Percentiles rank a stretch among this genome's conserved stretches.
Evolutionary conservation across 2,888 invertebrate genomes (phyloP).

Genomic region (Melinaea menophilus): DNA sequence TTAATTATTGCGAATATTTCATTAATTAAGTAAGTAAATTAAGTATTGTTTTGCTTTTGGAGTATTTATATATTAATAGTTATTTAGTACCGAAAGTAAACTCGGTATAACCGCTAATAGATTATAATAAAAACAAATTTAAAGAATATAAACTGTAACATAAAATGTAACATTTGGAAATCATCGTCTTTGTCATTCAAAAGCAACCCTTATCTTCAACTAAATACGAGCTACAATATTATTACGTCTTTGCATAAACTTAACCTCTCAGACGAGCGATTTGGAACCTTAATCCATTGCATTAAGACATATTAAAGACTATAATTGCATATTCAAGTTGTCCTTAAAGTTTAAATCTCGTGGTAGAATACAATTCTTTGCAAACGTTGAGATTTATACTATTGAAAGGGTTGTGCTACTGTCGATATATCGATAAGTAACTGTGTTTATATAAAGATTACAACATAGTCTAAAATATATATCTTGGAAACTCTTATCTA

Average conservation of each 20-base stretch:
- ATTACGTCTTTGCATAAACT: constrained; percentile 8
- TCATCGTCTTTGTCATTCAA: not conserved
- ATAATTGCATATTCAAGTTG: constrained; percentile 34
- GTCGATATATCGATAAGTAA: constrained; percentile 24
- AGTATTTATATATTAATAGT: too few relatives aligned
- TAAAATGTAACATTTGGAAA: constrained; percentile 2
- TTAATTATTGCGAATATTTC: too few relatives aligned
- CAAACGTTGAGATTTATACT: constrained; percentile 37
- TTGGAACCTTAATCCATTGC: constrained; percentile 32
- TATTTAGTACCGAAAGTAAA: too few relatives aligned
- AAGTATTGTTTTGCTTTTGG: too few relatives aligned
- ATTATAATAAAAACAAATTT: constrained; percentile 7
- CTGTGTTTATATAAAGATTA: not conserved
- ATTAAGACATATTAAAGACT: constrained; percentile 32
- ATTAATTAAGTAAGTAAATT: too few relatives aligned
- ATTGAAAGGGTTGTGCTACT: constrained; percentile 29
- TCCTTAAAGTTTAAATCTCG: constrained; percentile 35
- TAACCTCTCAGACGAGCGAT: constrained; percentile 21
- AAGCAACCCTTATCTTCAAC: not conserved
- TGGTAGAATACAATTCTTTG: constrained; percentile 39
- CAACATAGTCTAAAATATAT: too few relatives aligned
- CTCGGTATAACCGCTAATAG: not conserved
- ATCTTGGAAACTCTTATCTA: too few relatives aligned
- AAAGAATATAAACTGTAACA: constrained; percentile 10
- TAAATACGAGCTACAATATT: not conserved